These are phyloP conservation scores for Rhagologus leucostigma DNA, from an alignment of 2,113 vertebrate genomes.

Conservation along the genomic window DNA sequence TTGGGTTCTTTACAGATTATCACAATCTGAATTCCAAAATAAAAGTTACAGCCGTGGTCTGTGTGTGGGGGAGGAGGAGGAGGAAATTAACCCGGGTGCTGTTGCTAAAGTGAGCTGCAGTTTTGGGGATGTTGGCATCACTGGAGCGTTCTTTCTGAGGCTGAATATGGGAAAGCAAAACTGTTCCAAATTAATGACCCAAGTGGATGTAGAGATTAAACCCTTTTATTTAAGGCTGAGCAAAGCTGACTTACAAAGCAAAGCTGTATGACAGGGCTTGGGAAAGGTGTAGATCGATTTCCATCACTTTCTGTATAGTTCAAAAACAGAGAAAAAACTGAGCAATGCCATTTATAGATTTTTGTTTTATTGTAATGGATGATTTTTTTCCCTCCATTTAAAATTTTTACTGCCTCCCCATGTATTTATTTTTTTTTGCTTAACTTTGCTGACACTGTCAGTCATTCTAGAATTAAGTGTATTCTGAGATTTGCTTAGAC, in stretches of 20 bases:
- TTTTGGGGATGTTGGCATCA: not conserved
- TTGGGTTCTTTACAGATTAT: not conserved
- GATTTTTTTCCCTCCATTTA: not conserved
- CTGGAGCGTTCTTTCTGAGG: not conserved
- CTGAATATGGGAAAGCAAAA: not conserved
- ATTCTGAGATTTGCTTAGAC: not conserved
- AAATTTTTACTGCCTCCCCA: not conserved
- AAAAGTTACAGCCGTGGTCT: not conserved
- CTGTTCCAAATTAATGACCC: not conserved
- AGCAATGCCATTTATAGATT: not conserved
- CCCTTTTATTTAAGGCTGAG: not conserved
- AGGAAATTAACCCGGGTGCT: not conserved
- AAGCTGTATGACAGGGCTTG: not conserved
- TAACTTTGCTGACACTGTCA: not conserved
- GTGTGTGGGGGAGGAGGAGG: not conserved
- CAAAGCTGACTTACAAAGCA: not conserved
- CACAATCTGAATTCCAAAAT: not conserved
- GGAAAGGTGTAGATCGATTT: not conserved
- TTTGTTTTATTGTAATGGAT: not conserved
- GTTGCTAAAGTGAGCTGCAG: not conserved
- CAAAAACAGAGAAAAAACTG: not conserved
- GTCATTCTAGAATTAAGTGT: not conserved
- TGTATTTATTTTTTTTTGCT: not conserved
- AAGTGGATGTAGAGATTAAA: not conserved
- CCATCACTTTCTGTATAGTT: not conserved